Percentiles rank a stretch among this genome's conserved stretches.
These are phyloP conservation scores for Lota lota DNA, from an alignment of 2,113 vertebrate species.

Conservation along the genomic window DNA sequence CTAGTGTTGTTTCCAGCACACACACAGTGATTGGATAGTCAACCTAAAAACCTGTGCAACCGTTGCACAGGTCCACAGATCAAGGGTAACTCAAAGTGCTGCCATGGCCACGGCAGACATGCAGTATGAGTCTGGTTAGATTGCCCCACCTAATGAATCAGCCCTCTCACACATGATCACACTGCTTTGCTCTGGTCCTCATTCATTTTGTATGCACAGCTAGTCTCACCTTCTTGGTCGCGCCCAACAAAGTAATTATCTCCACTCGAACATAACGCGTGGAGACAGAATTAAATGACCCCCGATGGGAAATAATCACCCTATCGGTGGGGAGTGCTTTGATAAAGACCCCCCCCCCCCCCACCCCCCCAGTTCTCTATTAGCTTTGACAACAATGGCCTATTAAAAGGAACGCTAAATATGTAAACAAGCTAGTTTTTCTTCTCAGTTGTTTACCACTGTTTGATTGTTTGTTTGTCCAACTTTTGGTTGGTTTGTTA, in stretches of 20 bases:
- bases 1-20: no score
- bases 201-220: background rate
- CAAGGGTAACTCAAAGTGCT: background rate
- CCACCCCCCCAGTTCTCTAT: background rate
- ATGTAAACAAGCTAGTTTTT: no score
- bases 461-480: background rate
- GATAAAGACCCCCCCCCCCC: background rate
- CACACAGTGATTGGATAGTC: no score
- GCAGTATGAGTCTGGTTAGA: background rate
- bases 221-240: background rate
- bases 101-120: background rate
- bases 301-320: conserved; percentile 18
- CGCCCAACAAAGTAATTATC: conserved; percentile 16
- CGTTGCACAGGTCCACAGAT: no score
- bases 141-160: conserved; percentile 3
- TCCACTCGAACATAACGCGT: conserved; percentile 10
- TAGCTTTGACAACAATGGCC: conserved; percentile 1
- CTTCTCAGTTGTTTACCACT: background rate
- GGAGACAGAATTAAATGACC: background rate
- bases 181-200: background rate
- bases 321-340: background rate
- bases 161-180: background rate
- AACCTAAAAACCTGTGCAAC: no score
- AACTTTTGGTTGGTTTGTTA: no score
- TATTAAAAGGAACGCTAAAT: background rate